A percentile compares a stretch with the other conserved stretches of the same genome.
Evolutionary conservation across 1,140 invertebrate species (phyloP).

Genomic region (Steinernema feltiae): DNA sequence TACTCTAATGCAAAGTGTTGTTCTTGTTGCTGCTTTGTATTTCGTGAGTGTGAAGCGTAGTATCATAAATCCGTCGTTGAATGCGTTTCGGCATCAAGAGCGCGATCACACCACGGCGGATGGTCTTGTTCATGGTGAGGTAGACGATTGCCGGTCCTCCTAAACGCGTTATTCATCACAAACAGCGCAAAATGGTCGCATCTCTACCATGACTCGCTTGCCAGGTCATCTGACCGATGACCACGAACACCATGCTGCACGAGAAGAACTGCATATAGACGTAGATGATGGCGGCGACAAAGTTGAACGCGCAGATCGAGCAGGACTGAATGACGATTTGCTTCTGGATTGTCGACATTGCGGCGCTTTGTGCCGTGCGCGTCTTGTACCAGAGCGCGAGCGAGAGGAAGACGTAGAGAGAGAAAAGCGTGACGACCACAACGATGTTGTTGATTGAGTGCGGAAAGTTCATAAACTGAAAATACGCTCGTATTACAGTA

Average conservation of each 20-base stretch:
- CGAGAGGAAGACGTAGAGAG: neutral
- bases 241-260: neutral
- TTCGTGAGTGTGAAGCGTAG: too few relatives aligned
- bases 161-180: too few relatives aligned
- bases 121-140: too few relatives aligned
- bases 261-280: neutral
- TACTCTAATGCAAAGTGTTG: too few relatives aligned
- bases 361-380: neutral
- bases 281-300: neutral
- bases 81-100: too few relatives aligned
- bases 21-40: too few relatives aligned
- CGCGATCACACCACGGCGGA: too few relatives aligned
- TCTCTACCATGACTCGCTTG: too few relatives aligned
- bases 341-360: neutral
- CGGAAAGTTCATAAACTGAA: neutral
- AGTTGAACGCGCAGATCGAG: neutral
- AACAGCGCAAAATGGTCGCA: too few relatives aligned
- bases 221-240: neutral
- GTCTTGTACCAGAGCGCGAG: neutral
- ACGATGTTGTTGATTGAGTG: neutral
- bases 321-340: neutral
- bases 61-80: too few relatives aligned
- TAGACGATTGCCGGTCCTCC: too few relatives aligned
- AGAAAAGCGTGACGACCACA: neutral
- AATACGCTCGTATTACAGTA: neutral